Conservation (phyloP, 2,113 vertebrate species). For the Carettochelys insculpta region DNA sequence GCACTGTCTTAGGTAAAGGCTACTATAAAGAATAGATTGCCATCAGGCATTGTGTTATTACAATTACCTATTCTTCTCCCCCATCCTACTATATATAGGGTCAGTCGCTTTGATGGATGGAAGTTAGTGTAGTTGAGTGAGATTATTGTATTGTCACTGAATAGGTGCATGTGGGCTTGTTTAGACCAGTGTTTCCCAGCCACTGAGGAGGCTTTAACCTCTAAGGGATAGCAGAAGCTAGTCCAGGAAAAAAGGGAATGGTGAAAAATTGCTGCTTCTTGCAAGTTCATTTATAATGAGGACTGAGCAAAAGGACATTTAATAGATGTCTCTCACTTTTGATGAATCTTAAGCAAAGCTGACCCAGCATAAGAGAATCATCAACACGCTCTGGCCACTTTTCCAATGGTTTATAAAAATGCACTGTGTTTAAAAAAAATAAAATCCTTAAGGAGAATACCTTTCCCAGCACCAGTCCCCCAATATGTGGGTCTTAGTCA, state of each 20-base stretch:
- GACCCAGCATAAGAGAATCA: not conserved
- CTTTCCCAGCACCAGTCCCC: not conserved
- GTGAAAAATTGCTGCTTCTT: slow-evolving; percentile 47
- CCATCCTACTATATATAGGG: rapidly evolving
- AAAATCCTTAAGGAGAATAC: not conserved
- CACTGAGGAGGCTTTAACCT: not conserved
- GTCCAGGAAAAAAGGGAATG: not conserved
- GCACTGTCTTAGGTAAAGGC: not conserved
- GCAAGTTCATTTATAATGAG: slow-evolving; percentile 20
- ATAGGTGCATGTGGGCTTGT: rapidly evolving
- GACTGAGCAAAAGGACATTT: slow-evolving; percentile 36
- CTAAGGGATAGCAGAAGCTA: not conserved
- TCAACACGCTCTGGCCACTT: not conserved
- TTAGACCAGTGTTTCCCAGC: not conserved
- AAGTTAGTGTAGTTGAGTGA: not conserved
- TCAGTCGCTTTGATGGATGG: not conserved
- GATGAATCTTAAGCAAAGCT: slow-evolving; percentile 30
- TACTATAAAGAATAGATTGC: not conserved
- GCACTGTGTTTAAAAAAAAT: not conserved
- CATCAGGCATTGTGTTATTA: not conserved
- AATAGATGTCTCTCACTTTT: slow-evolving; percentile 24
- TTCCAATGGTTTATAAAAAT: not conserved
- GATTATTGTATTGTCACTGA: not conserved
- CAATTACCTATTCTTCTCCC: not conserved
- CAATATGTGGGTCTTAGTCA: not conserved